phyloP scores from a whole-genome alignment of 2,113 vertebrate species.

The Chaenogobius annularis region DNA sequence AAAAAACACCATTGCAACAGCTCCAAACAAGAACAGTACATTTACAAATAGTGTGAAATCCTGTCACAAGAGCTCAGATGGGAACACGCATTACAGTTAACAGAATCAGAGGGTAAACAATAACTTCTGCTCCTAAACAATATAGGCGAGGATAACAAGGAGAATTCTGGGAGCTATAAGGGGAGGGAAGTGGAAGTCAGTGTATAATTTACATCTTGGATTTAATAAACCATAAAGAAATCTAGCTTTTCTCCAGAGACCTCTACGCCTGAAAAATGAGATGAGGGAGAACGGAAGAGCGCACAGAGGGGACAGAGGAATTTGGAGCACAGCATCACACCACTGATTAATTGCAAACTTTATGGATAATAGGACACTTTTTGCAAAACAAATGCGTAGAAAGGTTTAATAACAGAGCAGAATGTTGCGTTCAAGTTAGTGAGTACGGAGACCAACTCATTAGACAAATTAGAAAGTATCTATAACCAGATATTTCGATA shows the following conservation, averaged over 20 bases:
- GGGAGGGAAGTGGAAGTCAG: neutral
- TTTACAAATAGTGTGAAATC: constrained; percentile 16
- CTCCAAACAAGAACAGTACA: constrained; percentile 21
- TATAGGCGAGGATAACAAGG: constrained; percentile 1
- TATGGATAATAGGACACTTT: constrained; percentile 16
- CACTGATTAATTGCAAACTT: constrained; percentile 9
- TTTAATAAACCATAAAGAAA: constrained; percentile 13
- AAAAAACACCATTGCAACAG: neutral
- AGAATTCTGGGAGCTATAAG: neutral
- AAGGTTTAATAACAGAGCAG: too few species aligned
- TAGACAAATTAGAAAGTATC: neutral
- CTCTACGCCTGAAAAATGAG: constrained; percentile 13
- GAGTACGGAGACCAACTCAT: neutral
- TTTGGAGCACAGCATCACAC: constrained; percentile 7
- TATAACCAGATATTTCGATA: neutral
- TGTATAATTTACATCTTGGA: constrained; percentile 26
- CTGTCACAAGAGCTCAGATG: constrained; percentile 15
- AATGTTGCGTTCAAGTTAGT: neutral
- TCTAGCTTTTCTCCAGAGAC: neutral
- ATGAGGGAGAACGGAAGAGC: constrained; percentile 11
- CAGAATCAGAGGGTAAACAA: constrained; percentile 11
- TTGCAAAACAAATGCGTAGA: neutral
- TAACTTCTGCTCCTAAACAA: neutral
- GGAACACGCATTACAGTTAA: neutral
- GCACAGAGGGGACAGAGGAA: neutral